phyloP scores from a whole-genome alignment of 1,140 invertebrate species.

The Drosophila dunni region DNA sequence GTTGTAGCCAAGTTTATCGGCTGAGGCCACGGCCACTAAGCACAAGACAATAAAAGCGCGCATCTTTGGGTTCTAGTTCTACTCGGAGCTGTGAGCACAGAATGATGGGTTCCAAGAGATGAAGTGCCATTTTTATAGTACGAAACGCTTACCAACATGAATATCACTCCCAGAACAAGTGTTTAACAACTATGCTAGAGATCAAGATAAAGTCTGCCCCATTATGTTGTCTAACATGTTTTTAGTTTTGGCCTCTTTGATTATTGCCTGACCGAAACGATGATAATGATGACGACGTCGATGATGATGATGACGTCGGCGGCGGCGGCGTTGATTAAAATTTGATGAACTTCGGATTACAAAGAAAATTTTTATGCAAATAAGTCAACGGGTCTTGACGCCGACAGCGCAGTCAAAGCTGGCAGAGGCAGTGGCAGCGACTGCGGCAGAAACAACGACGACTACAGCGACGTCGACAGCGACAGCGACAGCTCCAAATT shows the following conservation, averaged over 20 bases:
- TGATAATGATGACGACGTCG: conserved; percentile 29
- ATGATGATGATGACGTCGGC: conserved; percentile 32
- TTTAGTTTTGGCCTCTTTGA: conserved; percentile 52
- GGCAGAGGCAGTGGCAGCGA: conserved; percentile 23
- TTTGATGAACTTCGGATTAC: conserved; percentile 77
- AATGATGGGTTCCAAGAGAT: conserved; percentile 60
- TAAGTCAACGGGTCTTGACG: conserved; percentile 31
- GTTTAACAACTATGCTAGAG: conserved; percentile 53
- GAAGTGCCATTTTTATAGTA: conserved; percentile 68
- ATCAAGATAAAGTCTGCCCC: conserved; percentile 70
- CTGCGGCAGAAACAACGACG: conserved; percentile 36
- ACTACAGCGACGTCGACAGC: conserved; percentile 31
- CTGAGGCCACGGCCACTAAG: conserved; percentile 67
- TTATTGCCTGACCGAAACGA: conserved; percentile 29
- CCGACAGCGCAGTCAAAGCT: conserved; percentile 23
- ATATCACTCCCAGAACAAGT: conserved; percentile 73
- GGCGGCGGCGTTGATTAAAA: conserved; percentile 73
- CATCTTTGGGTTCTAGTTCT: conserved; percentile 76
- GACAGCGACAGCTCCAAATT: conserved; percentile 67
- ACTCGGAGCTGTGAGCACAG: conserved; percentile 68
- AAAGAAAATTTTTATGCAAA: conserved; percentile 78
- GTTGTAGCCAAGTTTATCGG: conserved; percentile 79
- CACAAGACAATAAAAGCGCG: conserved; percentile 75
- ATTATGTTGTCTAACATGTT: conserved; percentile 71
- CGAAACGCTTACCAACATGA: conserved; percentile 23